Evolutionary conservation across 1,140 invertebrate species (phyloP), one percentile per base, ranked within the genome.

Genomic region (Drosophila lini): DNA sequence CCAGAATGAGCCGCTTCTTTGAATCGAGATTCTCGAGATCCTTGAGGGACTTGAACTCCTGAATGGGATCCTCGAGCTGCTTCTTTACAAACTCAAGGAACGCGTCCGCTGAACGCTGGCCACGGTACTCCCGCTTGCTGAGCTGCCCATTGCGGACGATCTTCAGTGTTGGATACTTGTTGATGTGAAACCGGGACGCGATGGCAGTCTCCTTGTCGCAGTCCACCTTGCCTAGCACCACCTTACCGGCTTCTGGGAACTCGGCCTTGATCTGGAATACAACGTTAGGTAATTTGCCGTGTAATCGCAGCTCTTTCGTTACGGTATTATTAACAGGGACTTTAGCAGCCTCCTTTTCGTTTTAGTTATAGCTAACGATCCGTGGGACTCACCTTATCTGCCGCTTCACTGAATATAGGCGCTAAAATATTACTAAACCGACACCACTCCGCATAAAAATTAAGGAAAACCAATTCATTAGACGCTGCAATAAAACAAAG

Each of bases 371-470:
- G 9, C 38, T 42, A 13, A 2, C 19, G 3, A 60, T 42, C 16
- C 19, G 1, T 53, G 32, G 36, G 13, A 52, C 68, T 94, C 56
- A 99, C 94, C 94, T 97, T 97, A 82, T 97, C 96, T 22, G 98
- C 97, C 34, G 98, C 96, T 93, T 99, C 98, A 93, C 99, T 98
- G 94, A 99, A 99, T 91, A 99, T 96, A 34, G 99, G 99, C 81
- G 97, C 96, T 88, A 99, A 93, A 92, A 98, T 95, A 94, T 98
- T 99, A 94, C 98, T 99, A 93, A 97, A 97, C 82, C 95, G 95
- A 94, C 97, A 99, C 98, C 98, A 99, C 92, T 99, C 98, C 11
- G 98, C 98, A 94, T 99, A 99, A 93, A 99, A 99, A 93, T 99
- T 99, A 73, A 99, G 96, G 93, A 99, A 97, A 57, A 99, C 98